These are phyloP conservation scores for Chymomyza costata DNA, from an alignment of 1,140 invertebrate species.

Conservation along the genomic window DNA sequence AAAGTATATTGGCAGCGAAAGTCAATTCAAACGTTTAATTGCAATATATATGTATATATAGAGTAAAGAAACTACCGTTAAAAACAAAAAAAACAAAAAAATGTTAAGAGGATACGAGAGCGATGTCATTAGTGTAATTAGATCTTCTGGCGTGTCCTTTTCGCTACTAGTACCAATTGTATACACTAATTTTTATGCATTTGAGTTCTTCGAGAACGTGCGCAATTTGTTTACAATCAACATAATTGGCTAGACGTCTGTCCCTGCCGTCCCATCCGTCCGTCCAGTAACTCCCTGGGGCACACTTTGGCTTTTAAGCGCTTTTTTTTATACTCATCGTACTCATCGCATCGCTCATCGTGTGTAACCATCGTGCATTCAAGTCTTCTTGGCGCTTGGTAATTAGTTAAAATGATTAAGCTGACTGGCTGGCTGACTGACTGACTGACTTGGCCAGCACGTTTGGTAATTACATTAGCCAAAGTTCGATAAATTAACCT, in stretches of 20 bases:
- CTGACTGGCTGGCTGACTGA: slow-evolving; percentile 38
- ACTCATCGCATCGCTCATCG: too few relatives aligned
- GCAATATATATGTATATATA: too few relatives aligned
- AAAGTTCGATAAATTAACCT: slow-evolving; percentile 54
- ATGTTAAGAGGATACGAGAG: too few relatives aligned
- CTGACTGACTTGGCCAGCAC: slow-evolving; percentile 28
- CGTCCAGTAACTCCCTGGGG: slow-evolving; percentile 64
- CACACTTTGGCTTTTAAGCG: slow-evolving; percentile 60
- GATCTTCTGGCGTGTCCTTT: slow-evolving; percentile 68
- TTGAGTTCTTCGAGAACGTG: slow-evolving; percentile 66
- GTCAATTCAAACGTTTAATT: slow-evolving; percentile 71
- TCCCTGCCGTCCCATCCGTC: slow-evolving; percentile 15
- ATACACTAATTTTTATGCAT: slow-evolving; percentile 61
- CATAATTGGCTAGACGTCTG: slow-evolving; percentile 63
- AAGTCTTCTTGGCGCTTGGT: slow-evolving; percentile 39
- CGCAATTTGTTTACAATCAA: slow-evolving; percentile 75
- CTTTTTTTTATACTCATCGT: slow-evolving; percentile 46
- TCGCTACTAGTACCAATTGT: slow-evolving; percentile 10
- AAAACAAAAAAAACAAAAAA: not conserved
- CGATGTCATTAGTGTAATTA: slow-evolving; percentile 73
- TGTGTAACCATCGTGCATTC: too few relatives aligned
- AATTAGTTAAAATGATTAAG: slow-evolving; percentile 75
- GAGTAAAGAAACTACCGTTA: slow-evolving; percentile 27
- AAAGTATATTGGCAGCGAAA: not conserved
- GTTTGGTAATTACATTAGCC: slow-evolving; percentile 66